A percentile compares a stretch with the other conserved stretches of the same genome.
Conservation (phyloP, 2,888 invertebrate genomes). For the Boloria selene region DNA sequence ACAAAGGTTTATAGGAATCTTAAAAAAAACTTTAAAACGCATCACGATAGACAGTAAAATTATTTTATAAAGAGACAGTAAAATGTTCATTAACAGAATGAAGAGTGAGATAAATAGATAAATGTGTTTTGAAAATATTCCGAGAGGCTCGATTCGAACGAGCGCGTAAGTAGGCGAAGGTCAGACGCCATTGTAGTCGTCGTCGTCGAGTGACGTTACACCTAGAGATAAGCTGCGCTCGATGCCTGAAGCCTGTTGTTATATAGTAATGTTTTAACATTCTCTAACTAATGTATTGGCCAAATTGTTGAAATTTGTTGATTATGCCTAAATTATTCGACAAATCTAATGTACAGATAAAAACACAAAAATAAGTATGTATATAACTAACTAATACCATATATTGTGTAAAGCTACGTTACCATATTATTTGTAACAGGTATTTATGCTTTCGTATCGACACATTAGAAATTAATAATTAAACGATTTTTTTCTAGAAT, state of each 20-base stretch:
- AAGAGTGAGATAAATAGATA: conserved; percentile 42
- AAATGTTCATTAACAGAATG: conserved; percentile 18
- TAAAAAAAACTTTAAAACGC: not conserved
- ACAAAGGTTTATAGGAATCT: too few species aligned
- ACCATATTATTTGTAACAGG: too few species aligned
- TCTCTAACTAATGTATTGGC: conserved; percentile 1
- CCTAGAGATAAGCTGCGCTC: conserved; percentile 55
- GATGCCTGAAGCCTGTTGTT: conserved; percentile 31
- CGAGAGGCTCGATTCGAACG: conserved; percentile 69
- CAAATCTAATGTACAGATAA: not conserved
- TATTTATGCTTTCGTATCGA: not conserved
- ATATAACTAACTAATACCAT: too few species aligned
- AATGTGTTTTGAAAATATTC: conserved; percentile 69
- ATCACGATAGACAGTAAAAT: not conserved
- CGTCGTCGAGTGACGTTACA: conserved; percentile 66
- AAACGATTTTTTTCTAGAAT: conserved; percentile 3
- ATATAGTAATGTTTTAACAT: conserved; percentile 1
- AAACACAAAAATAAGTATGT: too few species aligned
- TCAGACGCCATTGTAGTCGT: conserved; percentile 72
- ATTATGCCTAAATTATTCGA: not conserved
- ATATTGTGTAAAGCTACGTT: too few species aligned
- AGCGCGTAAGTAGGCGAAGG: conserved; percentile 79
- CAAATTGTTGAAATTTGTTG: not conserved
- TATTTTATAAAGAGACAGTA: not conserved
- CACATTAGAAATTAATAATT: conserved; percentile 5